Percentiles rank a stretch among this genome's conserved stretches.
Evolutionary conservation across 2,113 vertebrate species (phyloP).

Genomic region (Lophius piscatorius): DNA sequence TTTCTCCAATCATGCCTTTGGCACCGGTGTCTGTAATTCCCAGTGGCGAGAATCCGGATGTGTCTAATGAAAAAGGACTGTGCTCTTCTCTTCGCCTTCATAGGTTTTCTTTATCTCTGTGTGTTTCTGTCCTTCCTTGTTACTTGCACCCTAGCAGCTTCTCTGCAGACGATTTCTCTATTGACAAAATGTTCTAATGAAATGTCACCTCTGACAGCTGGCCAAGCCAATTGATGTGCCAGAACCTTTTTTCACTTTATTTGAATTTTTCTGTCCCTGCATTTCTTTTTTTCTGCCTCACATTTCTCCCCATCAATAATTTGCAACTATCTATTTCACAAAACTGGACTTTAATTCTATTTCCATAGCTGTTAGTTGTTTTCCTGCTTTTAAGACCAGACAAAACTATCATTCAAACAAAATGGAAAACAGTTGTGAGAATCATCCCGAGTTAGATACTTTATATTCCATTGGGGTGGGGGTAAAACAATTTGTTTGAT

Average conservation of each 20-base stretch:
- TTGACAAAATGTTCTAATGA: slow-evolving; percentile 95
- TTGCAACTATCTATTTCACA: slow-evolving; percentile 48
- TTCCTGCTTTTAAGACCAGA: no score
- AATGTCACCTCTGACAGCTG: slow-evolving; percentile 92
- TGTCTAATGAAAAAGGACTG: slow-evolving; percentile 90
- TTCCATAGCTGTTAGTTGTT: slow-evolving; percentile 37
- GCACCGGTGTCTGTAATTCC: slow-evolving; percentile 83
- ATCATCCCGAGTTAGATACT: no score
- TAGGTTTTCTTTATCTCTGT: slow-evolving; percentile 49
- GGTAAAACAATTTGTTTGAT: no score
- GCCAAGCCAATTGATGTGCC: slow-evolving; percentile 86
- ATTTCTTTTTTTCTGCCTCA: slow-evolving; percentile 40
- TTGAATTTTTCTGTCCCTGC: slow-evolving; percentile 79
- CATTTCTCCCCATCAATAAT: slow-evolving; percentile 26
- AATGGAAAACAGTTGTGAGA: slow-evolving; percentile 1
- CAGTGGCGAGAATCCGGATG: slow-evolving; percentile 80
- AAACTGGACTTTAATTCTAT: slow-evolving; percentile 46
- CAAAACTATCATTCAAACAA: no score
- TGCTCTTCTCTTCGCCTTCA: slow-evolving; percentile 77
- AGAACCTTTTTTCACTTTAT: slow-evolving; percentile 88
- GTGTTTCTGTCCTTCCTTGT: slow-evolving; percentile 77
- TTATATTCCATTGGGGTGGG: no score
- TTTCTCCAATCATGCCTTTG: slow-evolving; percentile 65
- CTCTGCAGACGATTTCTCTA: slow-evolving; percentile 86
- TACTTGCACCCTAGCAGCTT: slow-evolving; percentile 64